Conservation (phyloP, 2,797 vertebrate species). For the Loris lydekkerianus region DNA sequence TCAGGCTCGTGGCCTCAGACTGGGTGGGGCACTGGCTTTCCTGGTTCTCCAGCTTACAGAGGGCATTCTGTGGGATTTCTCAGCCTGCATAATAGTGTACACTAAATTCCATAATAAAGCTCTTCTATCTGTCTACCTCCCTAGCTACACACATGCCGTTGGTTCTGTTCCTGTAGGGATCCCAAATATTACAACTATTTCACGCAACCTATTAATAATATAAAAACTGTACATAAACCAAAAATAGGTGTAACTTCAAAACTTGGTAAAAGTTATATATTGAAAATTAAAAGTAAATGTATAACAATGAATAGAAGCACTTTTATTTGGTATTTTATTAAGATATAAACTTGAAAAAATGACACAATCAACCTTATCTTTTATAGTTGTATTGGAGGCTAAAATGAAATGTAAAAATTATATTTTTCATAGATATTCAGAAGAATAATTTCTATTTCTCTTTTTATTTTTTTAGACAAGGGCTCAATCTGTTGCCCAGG, state of each 20-base stretch:
- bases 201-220: background rate
- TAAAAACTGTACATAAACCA: background rate
- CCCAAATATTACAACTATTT: background rate
- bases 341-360: background rate
- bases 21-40: background rate
- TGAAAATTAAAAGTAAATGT: background rate
- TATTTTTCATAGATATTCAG: background rate
- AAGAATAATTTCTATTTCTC: background rate
- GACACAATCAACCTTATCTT: background rate
- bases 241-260: background rate
- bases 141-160: background rate
- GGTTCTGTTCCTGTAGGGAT: background rate
- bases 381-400: background rate
- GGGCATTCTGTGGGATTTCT: background rate
- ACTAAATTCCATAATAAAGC: background rate
- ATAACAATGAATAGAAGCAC: background rate
- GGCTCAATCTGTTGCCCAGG: too few relatives aligned
- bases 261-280: background rate
- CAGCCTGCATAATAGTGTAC: background rate
- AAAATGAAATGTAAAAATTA: background rate
- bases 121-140: background rate
- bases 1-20: background rate
- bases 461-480: too few relatives aligned
- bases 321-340: background rate
- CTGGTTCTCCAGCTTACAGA: background rate